phyloP scores from a whole-genome alignment of 2,113 vertebrate species.

The Lophochroa leadbeateri region DNA sequence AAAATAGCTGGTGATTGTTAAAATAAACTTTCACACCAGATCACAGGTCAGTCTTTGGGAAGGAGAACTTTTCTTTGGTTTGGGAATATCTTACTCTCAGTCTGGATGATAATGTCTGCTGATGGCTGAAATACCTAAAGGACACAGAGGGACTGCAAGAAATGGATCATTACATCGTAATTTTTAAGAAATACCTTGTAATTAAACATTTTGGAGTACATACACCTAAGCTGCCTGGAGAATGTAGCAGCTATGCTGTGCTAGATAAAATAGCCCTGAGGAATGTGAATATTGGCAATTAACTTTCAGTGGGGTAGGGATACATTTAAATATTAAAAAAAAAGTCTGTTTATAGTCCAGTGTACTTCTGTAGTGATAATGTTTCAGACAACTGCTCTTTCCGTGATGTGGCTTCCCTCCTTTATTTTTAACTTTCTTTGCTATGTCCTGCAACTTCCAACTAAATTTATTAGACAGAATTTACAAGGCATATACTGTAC shows the following conservation, averaged over 20 bases:
- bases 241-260: no score
- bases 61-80: neutral
- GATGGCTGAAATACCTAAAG: neutral
- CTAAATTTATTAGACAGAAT: neutral
- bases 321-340: no score
- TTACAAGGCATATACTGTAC: accelerated
- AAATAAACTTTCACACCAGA: neutral
- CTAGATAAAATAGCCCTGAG: neutral
- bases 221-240: neutral
- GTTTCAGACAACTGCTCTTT: accelerated
- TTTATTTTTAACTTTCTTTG: neutral
- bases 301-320: neutral
- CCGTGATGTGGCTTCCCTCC: neutral
- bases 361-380: neutral
- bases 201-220: neutral
- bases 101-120: accelerated
- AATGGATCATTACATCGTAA: neutral
- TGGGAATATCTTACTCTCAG: neutral
- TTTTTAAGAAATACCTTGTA: neutral
- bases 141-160: neutral
- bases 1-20: neutral
- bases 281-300: neutral
- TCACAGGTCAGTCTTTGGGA: no score
- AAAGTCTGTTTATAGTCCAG: neutral
- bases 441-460: no score